phyloP scores from a whole-genome alignment of 2,888 invertebrate species.

The Xylophagus ater region DNA sequence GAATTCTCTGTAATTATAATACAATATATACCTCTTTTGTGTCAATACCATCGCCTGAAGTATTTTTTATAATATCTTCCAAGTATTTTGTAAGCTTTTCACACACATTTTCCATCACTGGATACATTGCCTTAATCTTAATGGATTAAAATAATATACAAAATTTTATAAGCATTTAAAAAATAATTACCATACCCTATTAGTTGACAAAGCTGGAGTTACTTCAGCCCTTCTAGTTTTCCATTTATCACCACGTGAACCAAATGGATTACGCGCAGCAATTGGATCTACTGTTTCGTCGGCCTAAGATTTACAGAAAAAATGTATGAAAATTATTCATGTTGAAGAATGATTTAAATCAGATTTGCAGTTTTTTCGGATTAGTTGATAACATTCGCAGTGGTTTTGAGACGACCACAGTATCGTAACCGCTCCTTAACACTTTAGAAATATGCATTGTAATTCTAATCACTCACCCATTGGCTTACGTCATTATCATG shows the following conservation, averaged over 20 bases:
- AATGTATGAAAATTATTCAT: neutral
- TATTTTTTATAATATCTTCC: conserved; percentile 24
- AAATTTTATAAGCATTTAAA: neutral
- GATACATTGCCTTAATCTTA: conserved; percentile 40
- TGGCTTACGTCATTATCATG: conserved; percentile 21
- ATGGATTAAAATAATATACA: neutral
- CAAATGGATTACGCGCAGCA: conserved; percentile 41
- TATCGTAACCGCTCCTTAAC: too few relatives aligned
- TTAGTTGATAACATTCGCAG: too few relatives aligned
- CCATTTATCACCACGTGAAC: conserved; percentile 41
- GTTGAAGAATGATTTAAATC: too few relatives aligned
- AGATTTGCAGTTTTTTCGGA: too few relatives aligned
- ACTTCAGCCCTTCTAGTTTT: conserved; percentile 40
- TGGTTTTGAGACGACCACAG: too few relatives aligned
- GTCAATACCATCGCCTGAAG: conserved; percentile 32
- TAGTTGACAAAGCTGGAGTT: conserved; percentile 42
- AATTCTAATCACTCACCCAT: conserved; percentile 7
- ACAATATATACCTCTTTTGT: conserved; percentile 32
- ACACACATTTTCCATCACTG: conserved; percentile 39
- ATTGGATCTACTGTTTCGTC: conserved; percentile 40
- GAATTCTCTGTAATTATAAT: neutral
- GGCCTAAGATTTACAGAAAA: conserved; percentile 21
- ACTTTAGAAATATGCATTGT: neutral
- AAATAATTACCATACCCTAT: conserved; percentile 31
- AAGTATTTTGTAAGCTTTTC: conserved; percentile 37